Conservation (phyloP, 1,140 invertebrate species). For the Cotesia glomerata region DNA sequence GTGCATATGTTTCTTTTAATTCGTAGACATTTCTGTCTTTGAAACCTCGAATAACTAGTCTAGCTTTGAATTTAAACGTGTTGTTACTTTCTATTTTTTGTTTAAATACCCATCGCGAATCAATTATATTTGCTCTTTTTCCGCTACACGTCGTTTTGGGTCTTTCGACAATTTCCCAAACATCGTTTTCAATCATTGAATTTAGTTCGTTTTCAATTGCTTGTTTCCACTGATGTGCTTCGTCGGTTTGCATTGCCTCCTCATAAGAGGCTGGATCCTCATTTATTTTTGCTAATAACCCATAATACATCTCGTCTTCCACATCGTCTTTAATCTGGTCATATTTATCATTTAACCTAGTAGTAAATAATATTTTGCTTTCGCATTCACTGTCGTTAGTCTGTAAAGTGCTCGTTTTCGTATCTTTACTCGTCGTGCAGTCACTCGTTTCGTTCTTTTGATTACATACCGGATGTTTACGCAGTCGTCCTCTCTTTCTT, state of each 20-base stretch:
- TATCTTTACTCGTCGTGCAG: not conserved
- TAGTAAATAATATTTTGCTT: not conserved
- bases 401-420: not conserved
- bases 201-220: slow-evolving; percentile 1
- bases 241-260: not conserved
- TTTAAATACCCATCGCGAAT: not conserved
- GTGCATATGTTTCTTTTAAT: slow-evolving; percentile 25
- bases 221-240: not conserved
- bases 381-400: not conserved
- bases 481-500: not conserved
- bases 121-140: not conserved
- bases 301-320: not conserved
- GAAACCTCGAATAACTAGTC: slow-evolving; percentile 24
- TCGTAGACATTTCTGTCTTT: slow-evolving; percentile 22
- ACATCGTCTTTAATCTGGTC: not conserved
- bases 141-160: not conserved
- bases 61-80: slow-evolving; percentile 6
- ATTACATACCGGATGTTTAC: not conserved
- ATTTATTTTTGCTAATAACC: slow-evolving; percentile 6
- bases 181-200: slow-evolving; percentile 8
- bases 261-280: not conserved
- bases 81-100: not conserved
- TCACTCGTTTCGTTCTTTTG: not conserved
- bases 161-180: slow-evolving; percentile 16
- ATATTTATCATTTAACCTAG: not conserved